Evolutionary conservation across 37 sponge, comb jelly and placozoan genomes (phyloP).

Genomic region (Ephydatia muelleri): DNA sequence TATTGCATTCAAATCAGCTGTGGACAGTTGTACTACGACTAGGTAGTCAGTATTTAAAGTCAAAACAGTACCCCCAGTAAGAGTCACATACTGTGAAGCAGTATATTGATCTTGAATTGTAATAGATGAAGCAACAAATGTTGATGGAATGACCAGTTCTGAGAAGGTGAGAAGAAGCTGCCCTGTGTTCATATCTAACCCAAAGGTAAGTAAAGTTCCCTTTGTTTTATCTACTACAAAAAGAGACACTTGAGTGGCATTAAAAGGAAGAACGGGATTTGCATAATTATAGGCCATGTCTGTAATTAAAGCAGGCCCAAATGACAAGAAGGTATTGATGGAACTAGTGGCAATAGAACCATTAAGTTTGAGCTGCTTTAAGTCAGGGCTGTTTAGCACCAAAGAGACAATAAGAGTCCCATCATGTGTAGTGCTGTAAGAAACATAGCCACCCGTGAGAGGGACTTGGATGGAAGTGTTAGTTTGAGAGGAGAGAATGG

Average conservation of each 20-base stretch:
- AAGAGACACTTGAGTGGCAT: slow-evolving; percentile 10
- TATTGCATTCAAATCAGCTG: slow-evolving; percentile 64
- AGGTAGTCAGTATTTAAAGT: slow-evolving; percentile 28
- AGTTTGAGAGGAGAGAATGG: slow-evolving; percentile 36
- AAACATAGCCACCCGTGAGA: slow-evolving; percentile 33
- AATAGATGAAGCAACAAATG: slow-evolving; percentile 39
- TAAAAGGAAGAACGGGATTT: slow-evolving; percentile 27
- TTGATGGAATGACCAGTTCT: slow-evolving; percentile 62
- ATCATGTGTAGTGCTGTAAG: slow-evolving; percentile 46
- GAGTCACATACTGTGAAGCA: slow-evolving; percentile 34
- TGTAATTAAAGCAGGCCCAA: slow-evolving; percentile 52
- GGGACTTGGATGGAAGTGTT: not conserved
- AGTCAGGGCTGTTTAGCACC: slow-evolving; percentile 43
- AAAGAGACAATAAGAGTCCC: slow-evolving; percentile 42
- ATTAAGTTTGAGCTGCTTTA: slow-evolving; percentile 64
- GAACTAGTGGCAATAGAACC: slow-evolving; percentile 23
- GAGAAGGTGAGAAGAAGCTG: slow-evolving; percentile 70
- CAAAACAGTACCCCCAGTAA: slow-evolving; percentile 21
- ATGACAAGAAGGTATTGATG: slow-evolving; percentile 59
- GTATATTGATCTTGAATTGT: slow-evolving; percentile 66
- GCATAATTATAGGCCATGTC: slow-evolving; percentile 78
- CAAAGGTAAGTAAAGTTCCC: slow-evolving; percentile 54
- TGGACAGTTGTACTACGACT: slow-evolving; percentile 35
- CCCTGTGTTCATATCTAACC: slow-evolving; percentile 77
- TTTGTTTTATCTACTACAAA: slow-evolving; percentile 32